These are phyloP conservation scores for Sitta europaea DNA, from an alignment of 2,113 vertebrate genomes.

Conservation along the genomic window DNA sequence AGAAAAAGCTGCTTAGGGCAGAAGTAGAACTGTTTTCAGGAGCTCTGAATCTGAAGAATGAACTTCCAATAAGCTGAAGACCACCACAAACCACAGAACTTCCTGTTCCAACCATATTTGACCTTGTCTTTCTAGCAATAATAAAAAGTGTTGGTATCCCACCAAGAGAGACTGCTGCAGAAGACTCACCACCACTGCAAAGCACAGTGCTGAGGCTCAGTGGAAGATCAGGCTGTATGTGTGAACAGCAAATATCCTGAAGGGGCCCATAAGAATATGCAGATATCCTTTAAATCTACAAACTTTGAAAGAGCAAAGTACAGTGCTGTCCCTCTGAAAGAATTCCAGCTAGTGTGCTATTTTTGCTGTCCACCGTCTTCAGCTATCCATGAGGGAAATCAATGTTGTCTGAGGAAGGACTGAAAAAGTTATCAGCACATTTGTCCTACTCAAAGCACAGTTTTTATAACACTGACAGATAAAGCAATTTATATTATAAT, in stretches of 20 bases:
- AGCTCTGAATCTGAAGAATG: background rate
- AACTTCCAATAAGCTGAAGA: background rate
- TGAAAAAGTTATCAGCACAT: background rate
- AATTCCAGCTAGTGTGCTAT: background rate
- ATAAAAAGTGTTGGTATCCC: background rate
- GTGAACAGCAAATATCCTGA: background rate
- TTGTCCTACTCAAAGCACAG: background rate
- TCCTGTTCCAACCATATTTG: background rate
- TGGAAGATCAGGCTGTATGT: background rate
- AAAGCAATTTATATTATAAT: background rate
- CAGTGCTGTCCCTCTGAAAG: background rate
- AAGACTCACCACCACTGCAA: accelerated
- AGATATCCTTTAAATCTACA: background rate
- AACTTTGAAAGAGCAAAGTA: background rate
- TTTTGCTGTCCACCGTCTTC: background rate
- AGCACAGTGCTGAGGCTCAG: background rate
- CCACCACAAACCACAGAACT: background rate
- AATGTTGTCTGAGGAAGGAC: background rate
- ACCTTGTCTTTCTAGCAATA: background rate
- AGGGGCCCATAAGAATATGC: background rate
- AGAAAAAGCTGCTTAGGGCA: background rate
- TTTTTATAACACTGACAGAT: background rate
- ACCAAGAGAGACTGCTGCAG: background rate
- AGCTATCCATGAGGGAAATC: background rate
- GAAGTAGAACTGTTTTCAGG: background rate